Conservation (phyloP, 1,140 invertebrate species). For the Paramacrobiotus metropolitanus region DNA sequence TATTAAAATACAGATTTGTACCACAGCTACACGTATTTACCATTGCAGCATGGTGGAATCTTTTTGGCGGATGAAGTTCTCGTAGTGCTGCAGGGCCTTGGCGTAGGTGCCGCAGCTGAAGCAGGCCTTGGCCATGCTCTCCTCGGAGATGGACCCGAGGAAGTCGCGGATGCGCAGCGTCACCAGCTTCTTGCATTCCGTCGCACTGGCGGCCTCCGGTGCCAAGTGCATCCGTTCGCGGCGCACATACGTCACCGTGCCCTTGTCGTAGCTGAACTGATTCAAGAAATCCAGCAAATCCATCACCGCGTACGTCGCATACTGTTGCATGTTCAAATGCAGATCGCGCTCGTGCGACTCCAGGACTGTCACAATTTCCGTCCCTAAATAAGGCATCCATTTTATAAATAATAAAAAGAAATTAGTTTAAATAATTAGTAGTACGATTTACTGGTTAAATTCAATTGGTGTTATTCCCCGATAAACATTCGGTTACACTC, state of each 20-base stretch:
- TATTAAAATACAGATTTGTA: too few relatives aligned
- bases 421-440: too few relatives aligned
- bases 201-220: neutral
- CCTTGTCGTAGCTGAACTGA: constrained; percentile 8
- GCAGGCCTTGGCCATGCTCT: constrained; percentile 27
- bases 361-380: too few relatives aligned
- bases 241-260: constrained; percentile 15
- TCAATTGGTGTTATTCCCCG: too few relatives aligned
- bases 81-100: constrained; percentile 30
- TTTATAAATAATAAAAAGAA: too few relatives aligned
- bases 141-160: constrained; percentile 25
- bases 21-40: too few relatives aligned
- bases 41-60: constrained; percentile 10
- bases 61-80: constrained; percentile 21
- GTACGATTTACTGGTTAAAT: too few relatives aligned
- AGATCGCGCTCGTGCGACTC: neutral
- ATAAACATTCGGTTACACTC: too few relatives aligned
- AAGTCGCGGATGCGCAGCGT: constrained; percentile 21
- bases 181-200: constrained; percentile 16
- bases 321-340: constrained; percentile 7
- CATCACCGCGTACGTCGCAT: constrained; percentile 13
- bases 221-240: constrained; percentile 7
- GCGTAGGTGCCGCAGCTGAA: constrained; percentile 29
- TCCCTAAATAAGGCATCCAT: too few relatives aligned
- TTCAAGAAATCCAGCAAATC: constrained; percentile 10